Evolutionary conservation across 2,888 invertebrate genomes (phyloP).

Genomic region (Cataglyphis rosenhaueri): DNA sequence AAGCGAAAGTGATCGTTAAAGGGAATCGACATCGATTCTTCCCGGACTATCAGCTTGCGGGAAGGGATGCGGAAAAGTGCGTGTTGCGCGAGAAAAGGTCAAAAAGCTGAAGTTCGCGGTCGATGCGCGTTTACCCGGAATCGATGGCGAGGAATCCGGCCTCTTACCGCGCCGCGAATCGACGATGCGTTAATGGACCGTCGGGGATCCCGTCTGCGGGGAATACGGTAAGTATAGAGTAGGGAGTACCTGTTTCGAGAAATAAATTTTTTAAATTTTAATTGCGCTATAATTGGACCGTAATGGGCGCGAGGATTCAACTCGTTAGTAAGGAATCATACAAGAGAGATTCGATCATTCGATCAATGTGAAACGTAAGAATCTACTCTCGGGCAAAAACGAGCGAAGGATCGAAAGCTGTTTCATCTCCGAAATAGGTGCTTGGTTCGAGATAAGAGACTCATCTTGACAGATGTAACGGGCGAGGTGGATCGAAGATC

Average conservation of each 20-base stretch:
- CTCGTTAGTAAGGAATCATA: background rate
- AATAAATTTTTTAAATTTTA: background rate
- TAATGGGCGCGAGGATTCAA: background rate
- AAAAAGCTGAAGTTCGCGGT: constrained; percentile 10
- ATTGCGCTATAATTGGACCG: background rate
- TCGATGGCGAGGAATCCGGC: background rate
- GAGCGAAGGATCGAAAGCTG: background rate
- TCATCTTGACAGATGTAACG: constrained; percentile 9
- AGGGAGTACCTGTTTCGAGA: background rate
- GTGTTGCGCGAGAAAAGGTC: background rate
- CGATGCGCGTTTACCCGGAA: background rate
- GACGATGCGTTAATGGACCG: background rate
- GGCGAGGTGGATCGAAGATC: constrained; percentile 8
- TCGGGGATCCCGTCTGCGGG: background rate
- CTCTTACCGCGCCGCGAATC: background rate
- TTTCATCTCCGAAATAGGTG: background rate
- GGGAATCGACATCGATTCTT: background rate
- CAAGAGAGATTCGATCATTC: background rate
- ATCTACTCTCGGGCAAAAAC: no score
- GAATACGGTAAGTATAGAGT: background rate
- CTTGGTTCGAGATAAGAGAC: background rate
- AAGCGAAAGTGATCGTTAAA: constrained; percentile 1
- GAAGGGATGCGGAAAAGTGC: constrained; percentile 47
- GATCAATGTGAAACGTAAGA: background rate
- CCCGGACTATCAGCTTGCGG: constrained; percentile 27